Evolutionary conservation across 2,113 vertebrate genomes (phyloP), one percentile per base, ranked within the genome.

Genomic region (Maccullochella peelii): DNA sequence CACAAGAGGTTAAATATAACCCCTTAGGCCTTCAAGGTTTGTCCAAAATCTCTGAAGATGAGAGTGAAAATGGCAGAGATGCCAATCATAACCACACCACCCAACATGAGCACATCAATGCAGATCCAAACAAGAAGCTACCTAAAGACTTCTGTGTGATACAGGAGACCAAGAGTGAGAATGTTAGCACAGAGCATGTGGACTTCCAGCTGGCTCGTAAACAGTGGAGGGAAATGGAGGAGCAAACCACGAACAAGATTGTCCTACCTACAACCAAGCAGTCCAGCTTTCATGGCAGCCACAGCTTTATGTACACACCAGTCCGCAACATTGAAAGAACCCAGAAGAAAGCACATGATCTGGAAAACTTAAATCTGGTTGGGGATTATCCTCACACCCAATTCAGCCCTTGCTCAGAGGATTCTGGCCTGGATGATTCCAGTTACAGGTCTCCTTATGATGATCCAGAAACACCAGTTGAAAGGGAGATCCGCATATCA

Each of bases 91-190:
- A 91, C 58, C 88, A 87, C 49, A 65, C 77, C 42, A 33, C 25
- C 82, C 71, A 81, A 2, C 82, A 91, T 76, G 79, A 86, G 10
- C 79, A 86, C 12, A 54, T 59, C 44, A 90, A 33, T 10, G 65
- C 74, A 40, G 94, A 95, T 38, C 62, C 78, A 38, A 77, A 38
- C 88, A 96, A 95, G 86, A 96, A 94, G 82, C 59, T 95, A 40
- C 96, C 96, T 0, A 95, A 95, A 91, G 96, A 96, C 83, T 96
- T 95, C 65, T 96, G 95, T 76, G 96, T 96, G 25, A 95, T 95
- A 85, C 95, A 96, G 82, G 95, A 96, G 88, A 95, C 94, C 33
- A 95, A 93, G 83, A 96, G 95, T 16, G 93, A 95, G 86, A 96
- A 96, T 15, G 95, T 96, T 6, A 96, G 95, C 59, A 96, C 93